These are phyloP conservation scores for Ophraella communa DNA, from an alignment of 2,888 invertebrate genomes.

Conservation along the genomic window DNA sequence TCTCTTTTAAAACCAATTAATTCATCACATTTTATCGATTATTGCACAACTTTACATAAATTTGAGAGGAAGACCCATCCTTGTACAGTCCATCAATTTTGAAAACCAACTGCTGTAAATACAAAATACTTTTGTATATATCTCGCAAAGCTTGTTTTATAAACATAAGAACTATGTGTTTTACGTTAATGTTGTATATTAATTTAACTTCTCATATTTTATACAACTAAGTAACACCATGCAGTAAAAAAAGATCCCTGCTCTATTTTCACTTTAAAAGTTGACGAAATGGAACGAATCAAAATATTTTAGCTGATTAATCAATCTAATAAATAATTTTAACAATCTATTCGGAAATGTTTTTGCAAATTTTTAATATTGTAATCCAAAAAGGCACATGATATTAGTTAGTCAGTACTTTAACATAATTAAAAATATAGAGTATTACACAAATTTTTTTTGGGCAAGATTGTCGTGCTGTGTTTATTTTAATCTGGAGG, in stretches of 20 bases:
- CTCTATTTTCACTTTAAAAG: too few relatives aligned
- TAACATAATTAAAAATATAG: conserved; percentile 43
- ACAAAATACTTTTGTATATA: conserved; percentile 21
- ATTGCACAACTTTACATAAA: conserved; percentile 36
- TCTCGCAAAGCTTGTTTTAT: too few relatives aligned
- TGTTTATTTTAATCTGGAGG: conserved; percentile 75
- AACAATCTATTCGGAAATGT: not conserved
- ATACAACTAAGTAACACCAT: too few relatives aligned
- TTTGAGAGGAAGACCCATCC: not conserved
- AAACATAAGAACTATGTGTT: too few relatives aligned
- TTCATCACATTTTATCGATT: conserved; percentile 36
- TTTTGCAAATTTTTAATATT: not conserved
- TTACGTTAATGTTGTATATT: too few relatives aligned
- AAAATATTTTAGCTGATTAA: not conserved
- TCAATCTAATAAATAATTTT: not conserved
- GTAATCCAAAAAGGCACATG: conserved; percentile 28
- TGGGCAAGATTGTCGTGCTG: conserved; percentile 26
- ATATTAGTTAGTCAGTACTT: conserved; percentile 52
- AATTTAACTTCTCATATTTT: too few relatives aligned
- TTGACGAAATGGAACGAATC: not conserved
- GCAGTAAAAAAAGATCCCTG: too few relatives aligned
- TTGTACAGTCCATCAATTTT: not conserved
- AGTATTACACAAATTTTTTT: conserved; percentile 38
- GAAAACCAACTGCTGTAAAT: conserved; percentile 5
- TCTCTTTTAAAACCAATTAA: conserved; percentile 28